phyloP scores from a whole-genome alignment of 2,888 invertebrate genomes.

The Drosophila mimica region DNA sequence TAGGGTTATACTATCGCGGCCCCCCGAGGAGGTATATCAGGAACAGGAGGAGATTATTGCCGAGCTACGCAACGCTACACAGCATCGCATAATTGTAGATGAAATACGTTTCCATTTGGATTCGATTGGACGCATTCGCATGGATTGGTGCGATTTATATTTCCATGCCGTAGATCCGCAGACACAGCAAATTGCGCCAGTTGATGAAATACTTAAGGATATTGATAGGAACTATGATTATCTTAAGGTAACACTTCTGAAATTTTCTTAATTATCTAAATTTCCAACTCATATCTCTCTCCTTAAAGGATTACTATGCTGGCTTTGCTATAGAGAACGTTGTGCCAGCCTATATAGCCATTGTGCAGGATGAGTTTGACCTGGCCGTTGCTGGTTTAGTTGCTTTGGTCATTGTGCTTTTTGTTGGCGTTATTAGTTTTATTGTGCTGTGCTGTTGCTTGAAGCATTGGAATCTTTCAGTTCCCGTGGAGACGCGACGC shows the following conservation, averaged over 20 bases:
- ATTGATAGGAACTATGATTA: conserved; percentile 95
- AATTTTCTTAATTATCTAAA: neutral
- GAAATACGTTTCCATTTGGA: conserved; percentile 91
- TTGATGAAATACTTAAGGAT: conserved; percentile 91
- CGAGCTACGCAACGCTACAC: conserved; percentile 91
- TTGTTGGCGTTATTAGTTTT: conserved; percentile 94
- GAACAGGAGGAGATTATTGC: conserved; percentile 90
- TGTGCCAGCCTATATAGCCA: conserved; percentile 88
- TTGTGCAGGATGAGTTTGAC: conserved; percentile 92
- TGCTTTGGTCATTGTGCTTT: conserved; percentile 92
- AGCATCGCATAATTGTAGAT: conserved; percentile 92
- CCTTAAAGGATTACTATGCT: conserved; percentile 87
- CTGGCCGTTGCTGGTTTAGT: conserved; percentile 94
- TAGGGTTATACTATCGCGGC: conserved; percentile 92
- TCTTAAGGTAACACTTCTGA: conserved; percentile 86
- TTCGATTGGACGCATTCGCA: conserved; percentile 85
- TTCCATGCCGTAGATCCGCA: conserved; percentile 92
- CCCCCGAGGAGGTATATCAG: conserved; percentile 90
- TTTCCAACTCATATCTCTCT: neutral
- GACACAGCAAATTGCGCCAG: conserved; percentile 90
- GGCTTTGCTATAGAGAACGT: conserved; percentile 91
- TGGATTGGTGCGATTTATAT: conserved; percentile 92
- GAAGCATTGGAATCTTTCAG: conserved; percentile 93
- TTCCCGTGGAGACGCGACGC: conserved; percentile 92
- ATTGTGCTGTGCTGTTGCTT: conserved; percentile 95